These are phyloP conservation scores for Prionchulus punctatus DNA, from an alignment of 2,888 invertebrate species.

Conservation along the genomic window DNA sequence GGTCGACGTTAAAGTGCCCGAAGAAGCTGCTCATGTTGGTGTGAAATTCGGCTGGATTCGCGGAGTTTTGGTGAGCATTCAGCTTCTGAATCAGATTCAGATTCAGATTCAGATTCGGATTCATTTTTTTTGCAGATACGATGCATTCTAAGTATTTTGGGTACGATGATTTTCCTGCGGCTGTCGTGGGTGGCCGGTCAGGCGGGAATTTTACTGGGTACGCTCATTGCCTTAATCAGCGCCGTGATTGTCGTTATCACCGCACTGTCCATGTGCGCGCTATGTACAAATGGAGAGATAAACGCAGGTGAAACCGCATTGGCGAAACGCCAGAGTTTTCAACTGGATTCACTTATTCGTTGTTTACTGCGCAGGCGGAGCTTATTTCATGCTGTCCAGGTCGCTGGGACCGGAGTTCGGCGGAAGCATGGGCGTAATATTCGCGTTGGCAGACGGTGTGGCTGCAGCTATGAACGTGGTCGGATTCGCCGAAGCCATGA, in stretches of 20 bases:
- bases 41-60: constrained; percentile 88
- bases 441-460: constrained; percentile 89
- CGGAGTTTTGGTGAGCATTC: constrained; percentile 54
- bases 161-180: constrained; percentile 92
- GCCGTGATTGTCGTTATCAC: constrained; percentile 56
- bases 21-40: no score
- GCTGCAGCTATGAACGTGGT: constrained; percentile 92
- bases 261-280: constrained; percentile 87
- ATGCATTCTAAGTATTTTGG: constrained; percentile 95
- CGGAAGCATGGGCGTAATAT: constrained; percentile 86
- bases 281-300: constrained; percentile 94
- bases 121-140: constrained; percentile 37
- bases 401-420: constrained; percentile 92
- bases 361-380: constrained; percentile 50
- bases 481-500: constrained; percentile 83
- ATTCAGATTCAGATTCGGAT: background rate
- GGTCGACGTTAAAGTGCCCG: no score
- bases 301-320: no score
- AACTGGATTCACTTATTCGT: background rate
- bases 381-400: constrained; percentile 78
- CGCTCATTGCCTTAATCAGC: constrained; percentile 23
- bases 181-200: constrained; percentile 94
- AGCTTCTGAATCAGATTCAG: background rate
- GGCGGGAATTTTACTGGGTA: constrained; percentile 46
- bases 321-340: no score